phyloP scores from a whole-genome alignment of 2,113 vertebrate species.

The Baryphthengus martii region DNA sequence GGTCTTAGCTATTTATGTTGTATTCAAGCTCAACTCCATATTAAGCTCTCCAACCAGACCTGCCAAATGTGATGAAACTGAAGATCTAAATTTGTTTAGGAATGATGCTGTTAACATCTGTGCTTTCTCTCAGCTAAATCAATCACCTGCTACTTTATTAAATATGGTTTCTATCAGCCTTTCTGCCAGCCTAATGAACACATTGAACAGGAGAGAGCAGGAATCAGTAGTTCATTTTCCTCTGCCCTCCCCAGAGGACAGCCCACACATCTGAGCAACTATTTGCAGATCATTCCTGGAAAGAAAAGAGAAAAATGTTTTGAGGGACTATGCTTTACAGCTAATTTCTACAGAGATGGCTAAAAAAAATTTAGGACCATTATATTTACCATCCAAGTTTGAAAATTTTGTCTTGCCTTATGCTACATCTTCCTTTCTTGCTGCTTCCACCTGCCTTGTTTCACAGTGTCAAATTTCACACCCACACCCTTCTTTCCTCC shows the following conservation, averaged over 20 bases:
- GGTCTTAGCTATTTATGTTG: neutral
- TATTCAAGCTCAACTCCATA: neutral
- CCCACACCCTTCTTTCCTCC: conserved; percentile 41
- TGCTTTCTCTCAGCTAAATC: neutral
- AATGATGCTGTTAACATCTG: neutral
- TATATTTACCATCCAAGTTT: neutral
- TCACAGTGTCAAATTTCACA: conserved; percentile 18
- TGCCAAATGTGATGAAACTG: neutral
- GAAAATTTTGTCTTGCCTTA: neutral
- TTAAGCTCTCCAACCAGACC: neutral
- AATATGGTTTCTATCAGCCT: neutral
- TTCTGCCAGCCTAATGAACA: neutral
- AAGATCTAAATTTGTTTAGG: neutral
- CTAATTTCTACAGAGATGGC: neutral
- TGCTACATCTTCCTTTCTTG: neutral
- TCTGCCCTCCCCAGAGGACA: neutral
- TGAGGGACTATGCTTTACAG: neutral
- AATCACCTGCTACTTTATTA: neutral
- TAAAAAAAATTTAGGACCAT: neutral
- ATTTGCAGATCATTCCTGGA: neutral
- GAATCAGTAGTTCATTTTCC: neutral
- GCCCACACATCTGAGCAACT: neutral
- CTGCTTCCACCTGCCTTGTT: conserved; percentile 25
- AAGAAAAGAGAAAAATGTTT: conserved; percentile 11
- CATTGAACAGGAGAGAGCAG: neutral